Evolutionary conservation across 53 echinoderm and acorn worm genomes (phyloP).

Genomic region (Hippasteria phrygiana): DNA sequence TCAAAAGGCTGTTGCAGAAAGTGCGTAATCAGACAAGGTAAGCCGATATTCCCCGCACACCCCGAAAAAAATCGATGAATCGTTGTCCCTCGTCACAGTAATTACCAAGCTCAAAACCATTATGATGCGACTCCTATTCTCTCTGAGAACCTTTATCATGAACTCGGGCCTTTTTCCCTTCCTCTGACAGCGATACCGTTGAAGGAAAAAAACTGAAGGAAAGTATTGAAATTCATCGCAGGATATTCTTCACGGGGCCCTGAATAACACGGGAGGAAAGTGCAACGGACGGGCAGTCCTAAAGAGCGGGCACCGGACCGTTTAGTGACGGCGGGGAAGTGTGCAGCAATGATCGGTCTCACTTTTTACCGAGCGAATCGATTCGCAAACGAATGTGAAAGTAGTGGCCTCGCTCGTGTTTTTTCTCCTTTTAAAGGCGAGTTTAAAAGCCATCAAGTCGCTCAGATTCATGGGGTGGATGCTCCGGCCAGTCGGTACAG

Average conservation of each 20-base stretch:
- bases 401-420: background rate
- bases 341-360: constrained; percentile 29
- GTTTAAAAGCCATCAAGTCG: constrained; percentile 27
- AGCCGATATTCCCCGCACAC: constrained; percentile 34
- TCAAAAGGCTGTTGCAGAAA: constrained; percentile 25
- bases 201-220: constrained; percentile 2
- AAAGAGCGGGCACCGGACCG: background rate
- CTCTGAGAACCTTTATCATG: background rate
- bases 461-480: background rate
- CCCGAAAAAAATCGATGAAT: constrained; percentile 46
- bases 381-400: constrained; percentile 60
- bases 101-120: constrained; percentile 20
- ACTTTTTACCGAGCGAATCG: constrained; percentile 40
- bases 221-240: constrained; percentile 29
- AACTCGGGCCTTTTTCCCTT: background rate
- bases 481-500: background rate
- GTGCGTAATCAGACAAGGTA: constrained; percentile 29
- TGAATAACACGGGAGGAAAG: constrained; percentile 19
- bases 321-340: constrained; percentile 28
- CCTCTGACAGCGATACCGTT: constrained; percentile 16
- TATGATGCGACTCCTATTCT: background rate
- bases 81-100: constrained; percentile 53
- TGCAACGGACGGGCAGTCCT: background rate
- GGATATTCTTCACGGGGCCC: constrained; percentile 32
- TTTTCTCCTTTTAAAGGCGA: background rate